These are phyloP conservation scores for Abramis brama DNA, from an alignment of 2,113 vertebrate species.

Conservation along the genomic window DNA sequence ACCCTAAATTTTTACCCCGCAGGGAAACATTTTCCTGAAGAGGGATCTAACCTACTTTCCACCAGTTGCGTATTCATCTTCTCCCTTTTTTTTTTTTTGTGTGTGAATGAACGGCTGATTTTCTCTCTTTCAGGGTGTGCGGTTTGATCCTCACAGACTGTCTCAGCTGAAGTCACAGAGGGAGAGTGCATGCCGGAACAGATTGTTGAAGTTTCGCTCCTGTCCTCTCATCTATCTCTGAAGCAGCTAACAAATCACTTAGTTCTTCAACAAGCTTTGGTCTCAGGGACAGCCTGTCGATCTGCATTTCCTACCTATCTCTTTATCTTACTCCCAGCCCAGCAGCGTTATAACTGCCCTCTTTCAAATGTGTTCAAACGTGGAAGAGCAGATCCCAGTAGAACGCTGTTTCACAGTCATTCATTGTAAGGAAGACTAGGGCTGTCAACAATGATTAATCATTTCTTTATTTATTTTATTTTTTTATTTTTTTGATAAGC, in stretches of 20 bases:
- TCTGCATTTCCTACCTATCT: constrained; percentile 57
- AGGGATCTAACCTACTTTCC: constrained; percentile 38
- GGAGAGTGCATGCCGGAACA: constrained; percentile 35
- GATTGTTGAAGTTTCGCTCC: constrained; percentile 36
- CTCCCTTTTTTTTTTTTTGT: neutral
- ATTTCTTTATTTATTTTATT: neutral
- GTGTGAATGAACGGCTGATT: constrained; percentile 9
- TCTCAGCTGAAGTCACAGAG: constrained; percentile 42
- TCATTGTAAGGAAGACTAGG: neutral
- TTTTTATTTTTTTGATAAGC: neutral
- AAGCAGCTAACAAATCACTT: constrained; percentile 55
- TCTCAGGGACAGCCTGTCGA: constrained; percentile 60
- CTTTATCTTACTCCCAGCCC: constrained; percentile 45
- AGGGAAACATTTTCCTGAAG: constrained; percentile 14
- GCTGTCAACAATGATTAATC: neutral
- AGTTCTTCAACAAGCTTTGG: constrained; percentile 55
- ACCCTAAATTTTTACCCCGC: constrained; percentile 10
- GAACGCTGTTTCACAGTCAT: neutral
- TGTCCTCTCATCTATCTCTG: constrained; percentile 37
- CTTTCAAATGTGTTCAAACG: constrained; percentile 21
- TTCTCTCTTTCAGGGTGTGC: constrained; percentile 35
- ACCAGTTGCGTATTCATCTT: constrained; percentile 28
- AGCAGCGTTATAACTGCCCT: neutral
- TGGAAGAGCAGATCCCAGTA: constrained; percentile 10
- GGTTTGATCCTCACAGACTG: constrained; percentile 38